phyloP scores from a whole-genome alignment of 2,113 vertebrate genomes.

The Marcusenius ussheri region DNA sequence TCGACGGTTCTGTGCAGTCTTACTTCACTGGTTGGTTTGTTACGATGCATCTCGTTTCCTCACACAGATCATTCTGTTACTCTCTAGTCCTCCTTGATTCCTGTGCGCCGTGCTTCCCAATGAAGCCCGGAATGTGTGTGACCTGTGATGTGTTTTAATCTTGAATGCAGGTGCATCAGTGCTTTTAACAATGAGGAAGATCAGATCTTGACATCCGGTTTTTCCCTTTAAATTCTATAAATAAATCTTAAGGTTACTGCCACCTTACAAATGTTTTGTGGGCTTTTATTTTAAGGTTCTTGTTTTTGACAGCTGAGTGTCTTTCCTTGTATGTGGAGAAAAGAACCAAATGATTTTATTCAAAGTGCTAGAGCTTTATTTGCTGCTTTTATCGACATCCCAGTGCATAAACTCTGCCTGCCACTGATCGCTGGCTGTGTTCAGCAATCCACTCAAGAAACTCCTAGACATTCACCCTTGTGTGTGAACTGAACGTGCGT shows the following conservation, averaged over 20 bases:
- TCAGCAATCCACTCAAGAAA: neutral
- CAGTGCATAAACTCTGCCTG: neutral
- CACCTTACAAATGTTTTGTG: constrained; percentile 33
- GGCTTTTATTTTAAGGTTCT: constrained; percentile 11
- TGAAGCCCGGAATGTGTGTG: constrained; percentile 29
- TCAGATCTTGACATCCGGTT: constrained; percentile 31
- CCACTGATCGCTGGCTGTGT: neutral
- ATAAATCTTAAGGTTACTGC: constrained; percentile 54
- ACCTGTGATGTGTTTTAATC: constrained; percentile 23
- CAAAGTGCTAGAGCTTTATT: neutral
- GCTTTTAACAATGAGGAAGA: constrained; percentile 28
- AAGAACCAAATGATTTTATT: neutral
- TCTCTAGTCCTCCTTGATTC: constrained; percentile 26
- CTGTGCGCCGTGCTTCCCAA: constrained; percentile 20
- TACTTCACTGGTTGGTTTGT: constrained; percentile 32
- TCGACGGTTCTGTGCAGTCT: constrained; percentile 27
- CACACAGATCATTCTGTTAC: constrained; percentile 26
- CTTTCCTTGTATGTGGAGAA: neutral
- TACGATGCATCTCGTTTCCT: constrained; percentile 30
- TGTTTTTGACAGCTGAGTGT: neutral
- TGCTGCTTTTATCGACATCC: neutral
- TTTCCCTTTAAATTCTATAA: constrained; percentile 47
- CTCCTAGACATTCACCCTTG: neutral
- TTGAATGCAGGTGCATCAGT: constrained; percentile 21
- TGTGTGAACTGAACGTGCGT: neutral